Evolutionary conservation across 2,113 vertebrate species (phyloP), one percentile per base, ranked within the genome.

Genomic region (Nothocercus nigrocapillus): DNA sequence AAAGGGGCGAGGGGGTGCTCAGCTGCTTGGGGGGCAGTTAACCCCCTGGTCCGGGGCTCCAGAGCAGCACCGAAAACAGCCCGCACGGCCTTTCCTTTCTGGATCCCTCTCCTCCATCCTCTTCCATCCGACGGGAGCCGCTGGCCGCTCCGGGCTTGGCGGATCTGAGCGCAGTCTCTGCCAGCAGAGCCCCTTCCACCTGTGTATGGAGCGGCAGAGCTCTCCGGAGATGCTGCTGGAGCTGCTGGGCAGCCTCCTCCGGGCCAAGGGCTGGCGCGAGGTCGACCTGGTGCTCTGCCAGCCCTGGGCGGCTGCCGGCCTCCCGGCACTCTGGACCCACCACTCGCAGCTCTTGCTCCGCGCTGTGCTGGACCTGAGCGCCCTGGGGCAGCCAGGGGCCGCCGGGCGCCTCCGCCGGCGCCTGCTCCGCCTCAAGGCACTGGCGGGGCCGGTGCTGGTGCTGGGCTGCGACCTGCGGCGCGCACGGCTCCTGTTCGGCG

Each of bases 131-230:
- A 9, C 8, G 15, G 54, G 54, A 56, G 14, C 54, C 28, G 17
- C 53, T 7, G 53, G 12, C 53, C 27, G 36, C 58, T 82, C 67
- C 4, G 14, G 72, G 27, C 19, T 2, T 0, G 54, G 34, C n/a
- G 5, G 22, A 32, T 47, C 36, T 30, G 19, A 44, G 70, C 76
- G 32, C 4, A 1, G 49, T 36, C 9, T 13, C 61, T 44, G 64
- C 72, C 34, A 13, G 81, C 96, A 99, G 99, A 99, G 98, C 83
- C 98, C 96, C 1, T 99, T 99, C 96, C 99, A 99, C 93, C 98
- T 99, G 76, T 98, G 98, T 96, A 96, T 99, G 98, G 96, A 98
- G 90, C 98, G 97, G 13, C 97, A 97, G 54, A 97, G 98, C 82
- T 98, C 98, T 0, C 96, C 98, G 61, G 98, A 98, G 11, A 98